Evolutionary conservation across 2,797 vertebrate species (phyloP), one percentile per base, ranked within the genome.

Genomic region (Myotis daubentonii): DNA sequence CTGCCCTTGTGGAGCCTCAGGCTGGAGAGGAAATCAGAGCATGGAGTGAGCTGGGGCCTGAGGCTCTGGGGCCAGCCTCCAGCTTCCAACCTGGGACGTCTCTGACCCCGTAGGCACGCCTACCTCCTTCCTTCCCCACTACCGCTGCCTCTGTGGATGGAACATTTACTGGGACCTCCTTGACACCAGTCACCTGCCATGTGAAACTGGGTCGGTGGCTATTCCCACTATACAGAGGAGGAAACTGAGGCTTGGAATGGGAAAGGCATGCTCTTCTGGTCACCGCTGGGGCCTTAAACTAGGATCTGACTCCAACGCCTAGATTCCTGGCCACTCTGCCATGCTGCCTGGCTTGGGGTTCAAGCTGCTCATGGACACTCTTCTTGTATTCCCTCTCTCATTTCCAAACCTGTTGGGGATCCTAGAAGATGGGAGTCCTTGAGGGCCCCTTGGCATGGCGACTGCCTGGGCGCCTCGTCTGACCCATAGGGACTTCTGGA

Each of bases 401-500:
- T 92, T 60, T 60, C 68, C 75, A 90, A 80, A 80, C 57, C 38
- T 93, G 62, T 83, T 0, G 0, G 89, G 75, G 80, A 81, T 47
- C 86, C 65, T 33, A 49, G 12, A 10, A 75, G 41, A n/a, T n/a
- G 53, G 80, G 74, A 89, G 68, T 62, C 93, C 75, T 11, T 15
- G 72, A 87, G 66, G 33, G 60, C 49, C 11, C 20, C 68, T 74
- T 22, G 4, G 25, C 70, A 60, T 0, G 0, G 33, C 71, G 75
- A 44, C 23, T n/a, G n/a, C 25, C 93, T 88, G 92, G 95, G 75
- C 79, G 55, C 96, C 53, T 49, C 85, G 19, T 92, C 78, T 85
- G 95, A 89, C 76, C 89, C 41, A 23, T 41, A 79, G 93, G 89
- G 92, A 85, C 88, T 66, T 83, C 84, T 41, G 82, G 75, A 94